Conservation (phyloP, 2,113 vertebrate species). For the Eulacestoma nigropectus region DNA sequence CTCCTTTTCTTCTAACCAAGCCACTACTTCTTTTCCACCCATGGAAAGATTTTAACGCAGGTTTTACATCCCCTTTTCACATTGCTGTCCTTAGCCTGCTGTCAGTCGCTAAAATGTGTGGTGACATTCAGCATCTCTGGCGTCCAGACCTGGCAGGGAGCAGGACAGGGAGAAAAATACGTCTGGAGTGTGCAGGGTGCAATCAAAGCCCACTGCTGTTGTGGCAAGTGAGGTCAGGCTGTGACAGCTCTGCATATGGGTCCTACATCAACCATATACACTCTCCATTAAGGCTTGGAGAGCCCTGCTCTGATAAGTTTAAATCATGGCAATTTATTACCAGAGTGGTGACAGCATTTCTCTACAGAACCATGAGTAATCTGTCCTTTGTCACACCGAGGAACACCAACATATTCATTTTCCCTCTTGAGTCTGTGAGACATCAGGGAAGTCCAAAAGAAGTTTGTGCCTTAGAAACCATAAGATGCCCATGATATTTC, state of each 20-base stretch:
- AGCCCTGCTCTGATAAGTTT: background rate
- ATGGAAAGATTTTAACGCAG: background rate
- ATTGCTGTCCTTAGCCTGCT: background rate
- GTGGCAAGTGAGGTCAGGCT: background rate
- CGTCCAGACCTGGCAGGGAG: background rate
- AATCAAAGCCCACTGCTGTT: background rate
- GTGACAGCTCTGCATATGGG: background rate
- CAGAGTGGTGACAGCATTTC: background rate
- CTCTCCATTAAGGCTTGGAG: background rate
- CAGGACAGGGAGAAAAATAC: background rate
- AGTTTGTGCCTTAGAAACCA: background rate
- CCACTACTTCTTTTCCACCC: background rate
- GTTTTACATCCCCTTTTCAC: background rate
- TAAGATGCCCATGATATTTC: background rate
- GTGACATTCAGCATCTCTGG: background rate
- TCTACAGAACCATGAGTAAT: background rate
- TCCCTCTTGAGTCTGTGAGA: background rate
- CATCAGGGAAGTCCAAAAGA: background rate
- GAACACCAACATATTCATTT: background rate
- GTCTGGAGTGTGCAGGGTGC: background rate
- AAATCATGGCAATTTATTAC: conserved; percentile 17
- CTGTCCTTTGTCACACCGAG: background rate
- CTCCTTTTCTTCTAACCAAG: background rate
- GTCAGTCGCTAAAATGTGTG: background rate
- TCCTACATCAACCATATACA: background rate